These are phyloP conservation scores for Trachymyrmex septentrionalis DNA, from an alignment of 1,140 invertebrate species.

Conservation along the genomic window DNA sequence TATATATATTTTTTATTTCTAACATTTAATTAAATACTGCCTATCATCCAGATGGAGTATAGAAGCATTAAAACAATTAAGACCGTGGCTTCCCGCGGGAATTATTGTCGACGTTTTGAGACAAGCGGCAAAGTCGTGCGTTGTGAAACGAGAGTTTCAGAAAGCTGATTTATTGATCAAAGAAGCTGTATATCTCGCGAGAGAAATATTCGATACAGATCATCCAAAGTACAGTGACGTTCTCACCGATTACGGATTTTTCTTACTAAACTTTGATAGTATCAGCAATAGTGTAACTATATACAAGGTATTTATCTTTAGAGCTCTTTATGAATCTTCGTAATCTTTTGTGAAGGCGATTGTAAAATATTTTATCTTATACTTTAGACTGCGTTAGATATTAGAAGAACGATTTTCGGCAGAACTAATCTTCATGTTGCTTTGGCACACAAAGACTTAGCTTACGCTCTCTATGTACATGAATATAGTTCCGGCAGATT, in stretches of 20 bases:
- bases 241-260: conserved; percentile 95
- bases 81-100: conserved; percentile 87
- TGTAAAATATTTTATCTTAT: neutral
- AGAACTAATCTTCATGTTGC: conserved; percentile 95
- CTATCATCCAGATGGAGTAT: conserved; percentile 90
- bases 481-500: conserved; percentile 96
- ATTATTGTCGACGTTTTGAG: conserved; percentile 93
- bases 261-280: conserved; percentile 95
- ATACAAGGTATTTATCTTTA: conserved; percentile 89
- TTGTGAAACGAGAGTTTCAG: conserved; percentile 93
- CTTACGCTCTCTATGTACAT: conserved; percentile 96
- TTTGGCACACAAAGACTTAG: conserved; percentile 95
- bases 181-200: conserved; percentile 92
- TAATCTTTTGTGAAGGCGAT: neutral
- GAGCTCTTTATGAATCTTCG: neutral
- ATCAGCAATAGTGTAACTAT: conserved; percentile 93
- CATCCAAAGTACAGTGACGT: conserved; percentile 94
- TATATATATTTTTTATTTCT: conserved; percentile 15
- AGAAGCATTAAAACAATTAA: conserved; percentile 90
- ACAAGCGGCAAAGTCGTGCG: conserved; percentile 94
- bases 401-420: conserved; percentile 93
- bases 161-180: conserved; percentile 93
- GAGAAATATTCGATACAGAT: conserved; percentile 89
- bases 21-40: neutral
- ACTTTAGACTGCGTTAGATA: conserved; percentile 90